Base-by-base conservation (phyloP, 1,140 invertebrate species). In the Watersipora subatra region DNA sequence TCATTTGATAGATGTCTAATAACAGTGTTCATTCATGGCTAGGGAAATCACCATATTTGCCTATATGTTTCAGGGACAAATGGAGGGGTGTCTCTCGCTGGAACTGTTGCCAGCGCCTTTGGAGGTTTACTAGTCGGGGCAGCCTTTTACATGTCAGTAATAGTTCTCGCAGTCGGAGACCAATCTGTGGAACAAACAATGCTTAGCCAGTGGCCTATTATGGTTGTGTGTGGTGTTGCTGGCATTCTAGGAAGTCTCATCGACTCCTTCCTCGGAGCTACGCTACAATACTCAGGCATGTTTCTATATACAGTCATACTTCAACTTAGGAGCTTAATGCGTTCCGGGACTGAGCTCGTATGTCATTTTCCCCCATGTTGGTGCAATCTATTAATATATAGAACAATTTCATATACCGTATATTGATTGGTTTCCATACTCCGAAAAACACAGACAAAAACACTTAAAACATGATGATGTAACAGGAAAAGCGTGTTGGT, bases 181-280 rank as follows among this genome's bases (percentile, higher is more conserved):
- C 70, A 84, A 12, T 7, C 7, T 12, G 7, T 12, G 64, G 76
- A 90, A 57, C 72, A 81, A 26, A 76, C 82, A 58, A 85, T 86
- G 66, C 87, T 89, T 26, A 83, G 87, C 3, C 91, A 93, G 72
- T 92, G 89, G 89, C 89, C 89, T 0, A 78, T 93, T 1, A 83
- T 93, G 57, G 19, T 88, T 1, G 80, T 87, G 66, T 90, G 87
- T 12, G 84, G 83, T 2, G 69, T 88, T 34, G 86, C 84, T 58
- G 91, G 91, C 3, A 80, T 93, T 2, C 71, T 90, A 30, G 91
- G 91, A 1, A 92, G 90, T 58, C 64, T 91, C 2, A 76, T 92
- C 57, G 91, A 93, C 80, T 93, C 91, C 0, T 64, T 91, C 19
- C 78, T 93, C 57, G 91, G 92, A 29, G 91, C 90, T 12, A 87